Evolutionary conservation across 1,140 invertebrate species (phyloP), one percentile per base, ranked within the genome.

Genomic region (Zaprionus inermis): DNA sequence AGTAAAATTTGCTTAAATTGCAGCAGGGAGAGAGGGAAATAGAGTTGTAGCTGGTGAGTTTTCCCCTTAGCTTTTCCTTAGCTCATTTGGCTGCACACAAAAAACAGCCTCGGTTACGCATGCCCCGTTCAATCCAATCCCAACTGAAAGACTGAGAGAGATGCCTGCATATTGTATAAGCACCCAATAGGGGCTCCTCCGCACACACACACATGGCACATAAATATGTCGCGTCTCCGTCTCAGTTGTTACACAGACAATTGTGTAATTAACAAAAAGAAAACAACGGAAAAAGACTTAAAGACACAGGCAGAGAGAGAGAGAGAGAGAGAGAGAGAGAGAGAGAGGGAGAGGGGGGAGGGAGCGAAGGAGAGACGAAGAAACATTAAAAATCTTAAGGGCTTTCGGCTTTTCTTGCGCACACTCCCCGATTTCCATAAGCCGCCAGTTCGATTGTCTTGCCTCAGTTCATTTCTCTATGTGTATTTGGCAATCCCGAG

Each of bases 181-280:
- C 68, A 3, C 11, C 24, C 52, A 63, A n/a, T 14, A 16, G 38
- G n/a, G 7, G n/a, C 49, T 28, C 34, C 67, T 58, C 59, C n/a
- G 1, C n/a, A 41, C 6, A 44, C 38, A 44, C 51, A 11, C 30
- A 69, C 46, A 70, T 61, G 68, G 61, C 66, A 76, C 32, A 78
- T 72, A 83, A 79, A 83, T 79, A 78, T 79, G 73, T 84, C 66
- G 73, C 58, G 55, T 54, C n/a, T 12, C 22, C 16, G 64, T 59
- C 28, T 59, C 51, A 65, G 38, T 57, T 63, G 69, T 72, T 72
- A 61, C 73, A 72, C 38, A 88, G 84, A 88, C 84, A 88, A 88
- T 89, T 88, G 84, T 83, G 84, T 76, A 88, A 88, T 88, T 88
- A 88, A 85, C 78, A 67, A 79, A 67, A 70, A 72, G 32, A 65